These are phyloP conservation scores for Cygnus olor DNA, from an alignment of 2,797 vertebrate species.

Conservation along the genomic window DNA sequence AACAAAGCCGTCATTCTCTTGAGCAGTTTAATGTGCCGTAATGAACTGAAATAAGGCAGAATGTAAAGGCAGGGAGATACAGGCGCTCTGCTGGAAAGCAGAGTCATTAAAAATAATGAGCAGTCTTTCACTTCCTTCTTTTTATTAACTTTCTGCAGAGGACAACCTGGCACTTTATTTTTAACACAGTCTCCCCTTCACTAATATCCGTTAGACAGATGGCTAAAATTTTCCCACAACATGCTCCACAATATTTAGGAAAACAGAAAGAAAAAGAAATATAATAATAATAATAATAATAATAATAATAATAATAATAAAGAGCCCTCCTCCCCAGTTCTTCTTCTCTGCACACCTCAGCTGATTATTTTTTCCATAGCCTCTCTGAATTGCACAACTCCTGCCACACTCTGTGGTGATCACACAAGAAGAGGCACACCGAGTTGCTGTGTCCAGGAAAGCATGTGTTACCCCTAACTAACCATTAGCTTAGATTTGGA, in stretches of 20 bases:
- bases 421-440: background rate
- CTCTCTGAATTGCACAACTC: background rate
- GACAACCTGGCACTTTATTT: constrained; percentile 77
- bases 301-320: no score
- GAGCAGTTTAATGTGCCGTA: constrained; percentile 72
- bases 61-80: constrained; percentile 80
- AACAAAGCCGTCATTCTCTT: constrained; percentile 88
- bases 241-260: background rate
- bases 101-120: constrained; percentile 93
- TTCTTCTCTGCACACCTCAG: background rate
- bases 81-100: constrained; percentile 84
- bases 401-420: fast-evolving
- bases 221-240: constrained; percentile 43
- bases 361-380: background rate
- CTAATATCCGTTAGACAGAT: constrained; percentile 71
- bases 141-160: constrained; percentile 82
- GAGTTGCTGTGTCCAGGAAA: background rate
- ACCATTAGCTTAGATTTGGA: background rate
- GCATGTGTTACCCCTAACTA: background rate
- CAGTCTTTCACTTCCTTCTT: constrained; percentile 80
- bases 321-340: background rate
- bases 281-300: no score
- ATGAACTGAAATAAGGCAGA: constrained; percentile 81
- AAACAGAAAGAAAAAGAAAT: background rate
- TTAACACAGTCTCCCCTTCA: constrained; percentile 68